phyloP scores from a whole-genome alignment of 2,888 invertebrate species.

The Spilarctia lutea region DNA sequence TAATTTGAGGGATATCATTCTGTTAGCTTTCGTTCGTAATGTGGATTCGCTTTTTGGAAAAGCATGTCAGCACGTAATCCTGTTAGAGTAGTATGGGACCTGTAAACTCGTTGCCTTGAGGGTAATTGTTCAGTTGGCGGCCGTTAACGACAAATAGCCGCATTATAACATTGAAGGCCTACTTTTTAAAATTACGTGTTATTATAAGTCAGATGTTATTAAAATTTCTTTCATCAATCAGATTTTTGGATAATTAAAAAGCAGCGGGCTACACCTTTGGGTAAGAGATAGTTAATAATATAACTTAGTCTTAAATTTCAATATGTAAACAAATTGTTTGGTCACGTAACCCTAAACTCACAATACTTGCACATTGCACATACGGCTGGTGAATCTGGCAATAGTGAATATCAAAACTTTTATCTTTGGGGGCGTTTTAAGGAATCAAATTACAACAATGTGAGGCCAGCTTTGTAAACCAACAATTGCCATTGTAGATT shows the following conservation, averaged over 20 bases:
- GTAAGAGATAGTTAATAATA: background rate
- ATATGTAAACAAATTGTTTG: background rate
- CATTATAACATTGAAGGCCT: background rate
- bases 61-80: background rate
- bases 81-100: background rate
- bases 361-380: background rate
- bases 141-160: background rate
- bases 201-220: too few species aligned
- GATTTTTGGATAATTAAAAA: too few species aligned
- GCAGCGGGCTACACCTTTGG: background rate
- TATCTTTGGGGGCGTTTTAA: constrained; percentile 69
- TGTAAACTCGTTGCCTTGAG: background rate
- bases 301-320: background rate
- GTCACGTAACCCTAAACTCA: background rate
- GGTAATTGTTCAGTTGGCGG: background rate
- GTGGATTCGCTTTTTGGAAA: background rate
- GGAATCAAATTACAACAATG: constrained; percentile 58
- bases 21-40: background rate
- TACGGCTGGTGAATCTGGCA: constrained; percentile 29
- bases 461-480: constrained; percentile 26
- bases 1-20: constrained; percentile 10
- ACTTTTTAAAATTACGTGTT: too few species aligned
- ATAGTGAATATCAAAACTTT: constrained; percentile 35
- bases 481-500: constrained; percentile 45
- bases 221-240: too few species aligned